Conservation (phyloP, 1,140 invertebrate species). For the Pomacea maculata region DNA sequence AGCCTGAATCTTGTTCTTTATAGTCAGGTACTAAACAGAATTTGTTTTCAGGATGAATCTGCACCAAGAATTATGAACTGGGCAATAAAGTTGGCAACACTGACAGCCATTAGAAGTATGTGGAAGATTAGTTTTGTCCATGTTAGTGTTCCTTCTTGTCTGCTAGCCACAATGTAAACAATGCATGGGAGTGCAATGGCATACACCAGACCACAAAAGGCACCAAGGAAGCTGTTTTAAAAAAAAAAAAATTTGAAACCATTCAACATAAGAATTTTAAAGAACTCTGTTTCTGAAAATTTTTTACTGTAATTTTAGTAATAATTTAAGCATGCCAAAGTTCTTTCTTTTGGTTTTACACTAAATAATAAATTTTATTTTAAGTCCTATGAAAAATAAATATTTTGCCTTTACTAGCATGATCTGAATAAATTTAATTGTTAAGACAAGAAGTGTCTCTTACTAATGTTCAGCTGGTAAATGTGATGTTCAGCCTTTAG, state of each 20-base stretch:
- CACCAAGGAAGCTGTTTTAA: slow-evolving; percentile 80
- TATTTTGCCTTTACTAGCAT: neutral
- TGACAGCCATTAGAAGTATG: slow-evolving; percentile 74
- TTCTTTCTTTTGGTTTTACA: neutral
- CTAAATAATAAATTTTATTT: neutral
- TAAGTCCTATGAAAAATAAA: too few species aligned
- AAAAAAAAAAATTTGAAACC: neutral
- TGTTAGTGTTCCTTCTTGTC: slow-evolving; percentile 72
- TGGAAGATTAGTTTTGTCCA: slow-evolving; percentile 70
- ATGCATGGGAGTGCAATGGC: slow-evolving; percentile 84
- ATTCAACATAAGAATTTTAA: neutral
- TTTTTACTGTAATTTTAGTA: neutral
- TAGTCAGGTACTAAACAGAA: too few species aligned
- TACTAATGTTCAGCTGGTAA: neutral
- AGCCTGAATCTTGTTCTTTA: too few species aligned
- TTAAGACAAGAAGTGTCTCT: neutral
- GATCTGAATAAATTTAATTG: neutral
- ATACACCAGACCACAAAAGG: slow-evolving; percentile 86
- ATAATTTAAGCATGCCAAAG: neutral
- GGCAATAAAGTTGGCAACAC: slow-evolving; percentile 77
- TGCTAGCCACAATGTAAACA: slow-evolving; percentile 76
- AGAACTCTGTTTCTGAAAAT: neutral
- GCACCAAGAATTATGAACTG: slow-evolving; percentile 75
- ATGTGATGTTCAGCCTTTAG: neutral
- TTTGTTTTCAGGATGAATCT: too few species aligned